Conservation (phyloP, 2,113 vertebrate genomes). For the Grammatotria lemairii region DNA sequence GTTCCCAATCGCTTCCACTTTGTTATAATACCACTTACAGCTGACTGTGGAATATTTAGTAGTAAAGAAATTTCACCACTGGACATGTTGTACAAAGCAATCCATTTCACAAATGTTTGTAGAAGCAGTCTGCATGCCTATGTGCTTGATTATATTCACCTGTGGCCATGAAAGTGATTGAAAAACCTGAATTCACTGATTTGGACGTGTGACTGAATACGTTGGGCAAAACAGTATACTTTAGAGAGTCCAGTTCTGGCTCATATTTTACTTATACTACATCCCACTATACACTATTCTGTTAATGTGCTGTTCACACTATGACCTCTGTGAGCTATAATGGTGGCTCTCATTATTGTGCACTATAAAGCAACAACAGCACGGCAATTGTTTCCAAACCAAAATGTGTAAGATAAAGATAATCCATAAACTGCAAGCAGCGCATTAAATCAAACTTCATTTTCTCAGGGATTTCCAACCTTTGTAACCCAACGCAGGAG, state of each 20-base stretch:
- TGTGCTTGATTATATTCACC: not conserved
- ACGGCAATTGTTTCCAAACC: not conserved
- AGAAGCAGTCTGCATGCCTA: not conserved
- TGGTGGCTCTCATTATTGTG: not conserved
- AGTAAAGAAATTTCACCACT: not conserved
- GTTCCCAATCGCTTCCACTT: not conserved
- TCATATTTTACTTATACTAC: not conserved
- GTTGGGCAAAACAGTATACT: not conserved
- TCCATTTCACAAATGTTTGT: not conserved
- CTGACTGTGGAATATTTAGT: not conserved
- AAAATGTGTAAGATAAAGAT: not conserved
- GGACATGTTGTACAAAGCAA: not conserved
- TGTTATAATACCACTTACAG: not conserved
- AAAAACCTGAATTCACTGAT: not conserved
- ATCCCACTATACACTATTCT: not conserved
- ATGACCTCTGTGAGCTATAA: not conserved
- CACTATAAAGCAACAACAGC: not conserved
- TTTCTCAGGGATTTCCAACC: not conserved
- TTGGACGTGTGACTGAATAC: not conserved
- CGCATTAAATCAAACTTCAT: not conserved
- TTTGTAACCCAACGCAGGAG: not conserved
- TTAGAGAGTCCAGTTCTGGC: not conserved
- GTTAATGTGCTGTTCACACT: not conserved
- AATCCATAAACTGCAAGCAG: not conserved
- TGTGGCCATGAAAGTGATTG: not conserved